phyloP scores from a whole-genome alignment of 2,113 vertebrate genomes.

The Psammodynastes pulverulentus region DNA sequence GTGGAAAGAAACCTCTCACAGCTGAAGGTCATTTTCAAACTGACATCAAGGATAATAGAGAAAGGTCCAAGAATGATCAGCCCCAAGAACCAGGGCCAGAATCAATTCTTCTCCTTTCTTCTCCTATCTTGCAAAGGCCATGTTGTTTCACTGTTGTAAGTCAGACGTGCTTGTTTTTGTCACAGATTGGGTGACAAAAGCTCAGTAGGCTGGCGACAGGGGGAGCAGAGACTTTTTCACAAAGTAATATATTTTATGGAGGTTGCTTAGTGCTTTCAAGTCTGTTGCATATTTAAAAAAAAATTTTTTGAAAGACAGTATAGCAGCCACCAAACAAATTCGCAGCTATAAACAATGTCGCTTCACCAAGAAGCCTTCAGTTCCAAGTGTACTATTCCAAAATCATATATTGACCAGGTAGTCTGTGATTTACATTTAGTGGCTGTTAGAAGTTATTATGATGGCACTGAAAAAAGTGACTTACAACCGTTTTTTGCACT shows the following conservation, averaged over 20 bases:
- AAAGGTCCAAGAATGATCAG: not conserved
- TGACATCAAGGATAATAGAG: not conserved
- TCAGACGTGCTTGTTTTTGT: not conserved
- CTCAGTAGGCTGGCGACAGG: not conserved
- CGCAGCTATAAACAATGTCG: not conserved
- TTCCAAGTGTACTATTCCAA: not conserved
- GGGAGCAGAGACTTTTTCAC: not conserved
- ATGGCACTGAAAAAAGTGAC: not conserved
- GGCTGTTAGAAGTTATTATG: not conserved
- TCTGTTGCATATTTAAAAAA: not conserved
- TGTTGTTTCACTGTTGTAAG: not conserved
- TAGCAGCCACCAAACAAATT: not conserved
- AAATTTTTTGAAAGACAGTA: not conserved
- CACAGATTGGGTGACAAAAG: slow-evolving; percentile 15
- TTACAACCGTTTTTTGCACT: not conserved
- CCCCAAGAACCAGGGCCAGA: not conserved
- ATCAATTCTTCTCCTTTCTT: not conserved
- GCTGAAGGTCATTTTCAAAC: not conserved
- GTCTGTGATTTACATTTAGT: not conserved
- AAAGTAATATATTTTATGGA: slow-evolving; percentile 1
- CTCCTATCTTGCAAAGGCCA: not conserved
- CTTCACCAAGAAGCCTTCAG: not conserved
- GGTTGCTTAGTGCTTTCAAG: slow-evolving; percentile 6
- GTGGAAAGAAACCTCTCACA: not conserved
- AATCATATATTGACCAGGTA: not conserved